A percentile compares a stretch with the other conserved stretches of the same genome.
Conservation (phyloP, 2,797 vertebrate species). For the Cynopterus sphinx region DNA sequence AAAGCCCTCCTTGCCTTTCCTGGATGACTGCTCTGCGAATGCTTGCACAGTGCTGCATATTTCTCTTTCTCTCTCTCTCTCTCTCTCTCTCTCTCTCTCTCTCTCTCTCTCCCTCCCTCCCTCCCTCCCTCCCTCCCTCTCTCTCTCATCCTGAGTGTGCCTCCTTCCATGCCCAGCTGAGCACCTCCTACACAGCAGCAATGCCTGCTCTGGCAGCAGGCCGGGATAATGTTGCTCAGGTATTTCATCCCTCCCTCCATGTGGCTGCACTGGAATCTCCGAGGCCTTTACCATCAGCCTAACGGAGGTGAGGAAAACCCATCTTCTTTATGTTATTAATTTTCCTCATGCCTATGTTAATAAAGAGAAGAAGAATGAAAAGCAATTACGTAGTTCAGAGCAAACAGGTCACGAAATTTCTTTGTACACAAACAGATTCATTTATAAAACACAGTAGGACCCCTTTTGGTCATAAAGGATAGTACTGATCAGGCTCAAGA, state of each 20-base stretch:
- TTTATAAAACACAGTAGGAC: neutral
- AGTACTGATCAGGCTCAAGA: neutral
- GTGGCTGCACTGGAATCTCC: neutral
- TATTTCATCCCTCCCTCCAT: neutral
- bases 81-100: too few relatives aligned
- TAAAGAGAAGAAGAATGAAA: neutral
- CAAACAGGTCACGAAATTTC: neutral
- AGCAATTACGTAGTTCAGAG: neutral
- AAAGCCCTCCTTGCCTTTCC: neutral
- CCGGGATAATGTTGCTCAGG: neutral
- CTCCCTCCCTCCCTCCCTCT: too few relatives aligned
- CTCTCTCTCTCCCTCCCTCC: too few relatives aligned
- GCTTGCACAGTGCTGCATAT: rapidly evolving
- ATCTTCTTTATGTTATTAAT: neutral
- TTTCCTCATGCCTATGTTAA: neutral
- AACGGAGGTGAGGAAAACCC: neutral
- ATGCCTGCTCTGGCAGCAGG: neutral
- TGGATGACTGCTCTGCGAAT: neutral
- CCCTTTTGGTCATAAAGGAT: neutral
- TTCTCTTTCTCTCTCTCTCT: neutral
- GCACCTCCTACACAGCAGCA: neutral
- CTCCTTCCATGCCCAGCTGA: neutral
- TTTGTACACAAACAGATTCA: neutral
- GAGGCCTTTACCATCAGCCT: neutral
- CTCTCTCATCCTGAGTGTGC: neutral